A percentile compares a stretch with the other conserved stretches of the same genome.
Conservation (phyloP, 2,888 invertebrate genomes). For the Artemia sinica region DNA sequence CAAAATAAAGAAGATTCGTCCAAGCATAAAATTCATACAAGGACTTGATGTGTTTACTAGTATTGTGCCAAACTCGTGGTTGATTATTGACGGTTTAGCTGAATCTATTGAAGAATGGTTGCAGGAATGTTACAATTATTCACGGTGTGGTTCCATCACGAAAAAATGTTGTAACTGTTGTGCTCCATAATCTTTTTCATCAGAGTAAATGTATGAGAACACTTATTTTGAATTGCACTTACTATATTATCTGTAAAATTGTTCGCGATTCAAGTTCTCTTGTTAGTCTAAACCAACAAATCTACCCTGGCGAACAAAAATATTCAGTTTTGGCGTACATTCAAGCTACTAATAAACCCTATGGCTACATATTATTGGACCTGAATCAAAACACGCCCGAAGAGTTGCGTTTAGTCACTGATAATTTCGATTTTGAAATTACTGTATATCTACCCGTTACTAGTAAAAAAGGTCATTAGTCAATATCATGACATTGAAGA, state of each 20-base stretch:
- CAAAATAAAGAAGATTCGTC: no score
- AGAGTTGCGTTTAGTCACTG: constrained; percentile 3
- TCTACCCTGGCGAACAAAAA: not conserved
- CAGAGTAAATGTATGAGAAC: no score
- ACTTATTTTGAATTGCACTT: not conserved
- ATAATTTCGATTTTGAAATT: not conserved
- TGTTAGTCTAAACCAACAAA: not conserved
- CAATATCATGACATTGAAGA: not conserved
- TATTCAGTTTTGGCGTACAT: not conserved
- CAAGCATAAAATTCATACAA: no score
- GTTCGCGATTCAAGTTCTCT: constrained; percentile 13
- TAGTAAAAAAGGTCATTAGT: not conserved
- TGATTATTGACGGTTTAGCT: no score
- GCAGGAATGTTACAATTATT: no score
- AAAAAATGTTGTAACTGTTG: not conserved
- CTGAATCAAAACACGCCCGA: constrained; percentile 12
- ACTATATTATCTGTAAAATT: not conserved
- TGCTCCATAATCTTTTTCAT: no score
- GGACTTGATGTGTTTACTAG: no score
- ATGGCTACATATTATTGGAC: not conserved
- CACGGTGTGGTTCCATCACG: no score
- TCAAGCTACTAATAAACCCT: constrained; percentile 3
- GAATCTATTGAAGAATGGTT: no score
- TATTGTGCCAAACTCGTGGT: no score
- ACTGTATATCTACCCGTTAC: constrained; percentile 3